Evolutionary conservation across 2,888 invertebrate genomes (phyloP), one percentile per base, ranked within the genome.

Genomic region (Melolontha melolontha): DNA sequence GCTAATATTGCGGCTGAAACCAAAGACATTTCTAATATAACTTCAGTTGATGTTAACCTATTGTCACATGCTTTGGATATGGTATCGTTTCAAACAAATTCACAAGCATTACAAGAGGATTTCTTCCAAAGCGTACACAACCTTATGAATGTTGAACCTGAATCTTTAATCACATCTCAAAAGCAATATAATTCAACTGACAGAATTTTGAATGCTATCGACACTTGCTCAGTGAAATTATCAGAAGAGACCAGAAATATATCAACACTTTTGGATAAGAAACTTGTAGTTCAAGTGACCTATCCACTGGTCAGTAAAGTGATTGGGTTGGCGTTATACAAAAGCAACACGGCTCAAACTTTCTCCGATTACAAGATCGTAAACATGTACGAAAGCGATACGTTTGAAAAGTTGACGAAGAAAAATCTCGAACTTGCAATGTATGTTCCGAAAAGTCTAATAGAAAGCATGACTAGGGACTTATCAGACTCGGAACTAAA

Each of bases 121-220:
- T 68, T 64, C 11, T 47, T 62, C 12, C 41, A 52, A 8, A 39
- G 41, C 17, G 29, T 69, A 8, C 52, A 39, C 40, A 69, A 65
- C 52, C 6, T 62, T 1, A 57, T 69, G 16, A 52, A 44, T 4
- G 27, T 54, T 1, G 66, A 69, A 40, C 39, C 57, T 2, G 22
- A 16, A 1, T 27, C 52, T 39, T 39, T 66, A 8, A 40, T 40
- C 7, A 29, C 40, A 14, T 62, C 52, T 6, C 62, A 65, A 27
- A 27, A 39, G 12, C 39, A 42, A 11, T 49, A 52, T 6, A 62
- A 65, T 34, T 64, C 69, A 8, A 65, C 65, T 5, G 66, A 66
- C 54, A 69, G 62, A 16, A 66, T 69, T 2, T 22, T 69, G 17
- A 41, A 62, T 34, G 50, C 66, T 0, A 52, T 62, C 12, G 54